Percentiles rank a stretch among this genome's conserved stretches.
Conservation (phyloP, 53 echinoderm and acorn worm genomes). For the Holothuria leucospilota region DNA sequence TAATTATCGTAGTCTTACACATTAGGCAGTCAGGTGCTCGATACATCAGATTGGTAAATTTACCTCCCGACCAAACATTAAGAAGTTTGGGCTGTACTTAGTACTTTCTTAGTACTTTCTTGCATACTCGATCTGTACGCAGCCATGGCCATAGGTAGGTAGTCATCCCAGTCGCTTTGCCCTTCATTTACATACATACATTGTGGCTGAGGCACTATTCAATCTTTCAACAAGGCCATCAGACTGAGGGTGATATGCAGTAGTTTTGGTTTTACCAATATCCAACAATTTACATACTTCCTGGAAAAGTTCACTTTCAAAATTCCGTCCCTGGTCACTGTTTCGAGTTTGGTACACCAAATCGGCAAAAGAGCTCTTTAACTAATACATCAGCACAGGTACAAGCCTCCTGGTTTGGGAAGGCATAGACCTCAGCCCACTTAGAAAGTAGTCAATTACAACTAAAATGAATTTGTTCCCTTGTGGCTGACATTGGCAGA, state of each 20-base stretch:
- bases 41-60: not conserved
- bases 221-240: not conserved
- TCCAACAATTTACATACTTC: too few species aligned
- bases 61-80: slow-evolving; percentile 1
- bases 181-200: not conserved
- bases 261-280: not conserved
- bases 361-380: too few species aligned
- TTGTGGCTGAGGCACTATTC: not conserved
- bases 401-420: not conserved
- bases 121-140: not conserved
- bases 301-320: too few species aligned
- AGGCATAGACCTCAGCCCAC: not conserved
- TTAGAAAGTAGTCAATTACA: too few species aligned
- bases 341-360: too few species aligned
- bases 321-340: not conserved
- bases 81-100: not conserved
- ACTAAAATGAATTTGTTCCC: too few species aligned
- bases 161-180: not conserved
- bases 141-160: not conserved
- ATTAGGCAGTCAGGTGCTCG: not conserved
- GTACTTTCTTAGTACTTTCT: not conserved
- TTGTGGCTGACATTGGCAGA: too few species aligned
- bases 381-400: not conserved
- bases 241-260: not conserved
- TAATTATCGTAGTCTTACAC: not conserved